Base-by-base conservation (phyloP, 37 sponge, comb jelly and placozoan genomes). In the Sycon ciliatum region DNA sequence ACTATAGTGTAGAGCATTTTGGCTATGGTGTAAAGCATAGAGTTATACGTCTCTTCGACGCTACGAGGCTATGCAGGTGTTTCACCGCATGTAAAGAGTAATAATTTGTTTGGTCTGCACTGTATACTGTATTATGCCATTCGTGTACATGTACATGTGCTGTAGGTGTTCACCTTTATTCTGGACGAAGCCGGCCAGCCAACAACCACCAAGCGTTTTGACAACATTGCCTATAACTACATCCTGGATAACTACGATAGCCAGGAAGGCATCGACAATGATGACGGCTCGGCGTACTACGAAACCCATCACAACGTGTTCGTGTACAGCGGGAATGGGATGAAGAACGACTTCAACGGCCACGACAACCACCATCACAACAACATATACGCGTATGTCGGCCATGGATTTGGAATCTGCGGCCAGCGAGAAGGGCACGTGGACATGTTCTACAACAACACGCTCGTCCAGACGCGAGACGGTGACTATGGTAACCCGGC, bases 391-490 rank as follows among this genome's bases (percentile, higher is more conserved):
- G 67, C 68, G 18, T 76, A 76, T 9, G 77, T 76, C 38, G 67
- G 67, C n/a, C 7, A 1, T 11, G 82, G 82, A 6, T 82, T 82
- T 69, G 38, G 72, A 1, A 76, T 82, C 35, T 0, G 22, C 42
- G 3, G 22, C 3, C 82, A 82, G 56, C 67, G 75, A 20, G 39
- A 69, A 1, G 82, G 82, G 13, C 82, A 82, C 57, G 82, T 69
- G 42, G 82, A 82, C 36, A 54, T 65, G 20, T 82, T 82, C 72
- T 82, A 76, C 35, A 82, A 82, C 56, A 82, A 82, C 57, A 72
- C 76, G 11, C 72, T 82, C 37, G 82, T 82, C 39, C 33, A 38
- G 73, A 69, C 38, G 6, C 27, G 2, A 2, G 77, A 76, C 72
- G 82, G 82, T 1, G 66, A 82, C 38, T 82, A 82, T 71, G 82